phyloP scores from a whole-genome alignment of 64 coral and sea anemone species.

The Anthopleura sola region DNA sequence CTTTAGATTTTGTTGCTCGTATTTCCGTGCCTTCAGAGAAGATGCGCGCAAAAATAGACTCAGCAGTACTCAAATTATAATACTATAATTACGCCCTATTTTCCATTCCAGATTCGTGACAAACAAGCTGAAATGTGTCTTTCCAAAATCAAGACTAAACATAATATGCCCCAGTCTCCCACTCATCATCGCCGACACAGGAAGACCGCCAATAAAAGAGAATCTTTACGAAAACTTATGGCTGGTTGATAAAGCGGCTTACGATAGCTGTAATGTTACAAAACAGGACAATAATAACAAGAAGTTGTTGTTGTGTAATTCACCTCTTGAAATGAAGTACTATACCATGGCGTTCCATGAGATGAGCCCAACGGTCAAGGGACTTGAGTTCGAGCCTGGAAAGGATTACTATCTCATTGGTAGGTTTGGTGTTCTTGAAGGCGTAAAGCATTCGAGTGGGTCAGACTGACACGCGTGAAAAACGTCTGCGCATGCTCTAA shows the following conservation, averaged over 20 bases:
- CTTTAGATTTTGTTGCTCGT: too few species aligned
- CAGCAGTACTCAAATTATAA: too few species aligned
- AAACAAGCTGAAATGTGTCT: constrained; percentile 40
- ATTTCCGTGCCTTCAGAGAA: too few species aligned
- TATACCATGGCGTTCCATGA: constrained; percentile 56
- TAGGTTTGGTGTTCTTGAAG: constrained; percentile 26
- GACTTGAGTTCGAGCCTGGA: constrained; percentile 56
- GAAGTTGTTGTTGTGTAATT: constrained; percentile 37
- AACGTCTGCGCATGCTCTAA: too few species aligned
- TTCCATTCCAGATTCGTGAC: constrained; percentile 38
- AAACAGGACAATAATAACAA: constrained; percentile 15
- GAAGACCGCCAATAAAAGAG: constrained; percentile 4
- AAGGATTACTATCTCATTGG: constrained; percentile 88
- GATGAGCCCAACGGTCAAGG: constrained; percentile 23
- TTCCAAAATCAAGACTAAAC: constrained; percentile 45
- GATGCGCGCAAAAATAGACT: too few species aligned
- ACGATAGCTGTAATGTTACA: constrained; percentile 35
- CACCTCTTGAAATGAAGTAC: constrained; percentile 53
- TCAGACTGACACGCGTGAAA: too few species aligned
- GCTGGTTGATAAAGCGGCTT: constrained; percentile 55
- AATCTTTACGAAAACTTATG: constrained; percentile 82
- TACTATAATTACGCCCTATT: not conserved
- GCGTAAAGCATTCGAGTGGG: not conserved
- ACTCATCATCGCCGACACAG: constrained; percentile 35
- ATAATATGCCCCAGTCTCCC: constrained; percentile 71